These are phyloP conservation scores for Aphyosemion australe DNA, from an alignment of 2,113 vertebrate genomes.

Conservation along the genomic window DNA sequence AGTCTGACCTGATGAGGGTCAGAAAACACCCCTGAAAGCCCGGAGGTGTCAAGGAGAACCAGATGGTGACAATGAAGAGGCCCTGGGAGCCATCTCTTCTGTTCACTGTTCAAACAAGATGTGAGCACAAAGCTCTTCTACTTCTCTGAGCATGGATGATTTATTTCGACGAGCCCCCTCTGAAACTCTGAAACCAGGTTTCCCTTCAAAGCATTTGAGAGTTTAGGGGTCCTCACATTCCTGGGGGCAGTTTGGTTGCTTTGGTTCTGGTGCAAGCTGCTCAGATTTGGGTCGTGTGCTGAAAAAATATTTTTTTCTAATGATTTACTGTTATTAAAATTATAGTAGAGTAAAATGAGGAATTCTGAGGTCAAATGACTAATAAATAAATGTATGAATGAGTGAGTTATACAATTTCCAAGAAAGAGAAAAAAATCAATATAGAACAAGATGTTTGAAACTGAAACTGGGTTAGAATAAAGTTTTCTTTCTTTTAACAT, in stretches of 20 bases:
- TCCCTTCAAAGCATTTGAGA: background rate
- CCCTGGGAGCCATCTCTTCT: constrained; percentile 36
- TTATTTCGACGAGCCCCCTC: background rate
- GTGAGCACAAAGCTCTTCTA: constrained; percentile 35
- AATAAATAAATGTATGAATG: no score
- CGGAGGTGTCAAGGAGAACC: constrained; percentile 62
- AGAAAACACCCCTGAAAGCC: constrained; percentile 56
- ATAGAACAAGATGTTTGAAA: no score
- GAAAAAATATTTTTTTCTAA: no score
- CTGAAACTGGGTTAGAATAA: no score
- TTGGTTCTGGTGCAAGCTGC: background rate
- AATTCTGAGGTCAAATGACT: no score
- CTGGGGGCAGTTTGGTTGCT: background rate
- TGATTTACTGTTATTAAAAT: no score
- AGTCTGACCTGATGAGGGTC: constrained; percentile 52
- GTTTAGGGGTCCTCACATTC: background rate
- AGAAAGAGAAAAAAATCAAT: no score
- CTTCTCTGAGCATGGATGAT: constrained; percentile 23
- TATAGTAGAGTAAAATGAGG: no score
- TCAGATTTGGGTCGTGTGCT: no score
- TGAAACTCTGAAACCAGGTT: background rate
- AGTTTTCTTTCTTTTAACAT: no score
- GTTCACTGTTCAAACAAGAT: constrained; percentile 32
- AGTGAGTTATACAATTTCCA: no score
- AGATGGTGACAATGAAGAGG: constrained; percentile 66